A percentile compares a stretch with the other conserved stretches of the same genome.
Evolutionary conservation across 2,888 invertebrate genomes (phyloP).

Genomic region (Eupithecia dodoneata): DNA sequence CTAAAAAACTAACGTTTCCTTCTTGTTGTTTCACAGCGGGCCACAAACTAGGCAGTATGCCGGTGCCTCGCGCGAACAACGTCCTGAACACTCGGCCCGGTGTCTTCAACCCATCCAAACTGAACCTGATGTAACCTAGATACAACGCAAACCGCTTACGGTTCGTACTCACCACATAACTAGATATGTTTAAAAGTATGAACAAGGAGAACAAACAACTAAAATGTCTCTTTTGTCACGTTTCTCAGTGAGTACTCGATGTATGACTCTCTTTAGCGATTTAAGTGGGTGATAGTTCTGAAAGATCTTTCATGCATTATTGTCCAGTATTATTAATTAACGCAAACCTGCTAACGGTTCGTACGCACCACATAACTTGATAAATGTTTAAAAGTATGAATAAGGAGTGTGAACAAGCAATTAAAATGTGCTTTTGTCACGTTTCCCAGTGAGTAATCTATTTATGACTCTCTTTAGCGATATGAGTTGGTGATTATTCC

Average conservation of each 20-base stretch:
- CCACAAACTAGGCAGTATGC: constrained; percentile 69
- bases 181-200: neutral
- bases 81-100: constrained; percentile 66
- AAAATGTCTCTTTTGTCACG: neutral
- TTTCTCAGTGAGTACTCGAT: neutral
- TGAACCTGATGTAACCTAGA: constrained; percentile 57
- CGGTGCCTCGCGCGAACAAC: constrained; percentile 60
- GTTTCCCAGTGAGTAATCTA: neutral
- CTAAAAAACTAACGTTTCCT: neutral
- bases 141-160: constrained; percentile 6
- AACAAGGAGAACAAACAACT: neutral
- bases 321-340: neutral
- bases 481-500: neutral
- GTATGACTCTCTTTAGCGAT: neutral
- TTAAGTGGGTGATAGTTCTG: neutral
- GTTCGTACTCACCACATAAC: constrained; percentile 14
- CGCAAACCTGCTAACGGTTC: constrained; percentile 14
- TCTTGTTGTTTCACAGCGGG: constrained; percentile 38
- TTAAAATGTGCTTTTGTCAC: neutral
- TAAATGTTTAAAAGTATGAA: neutral
- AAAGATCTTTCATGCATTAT: neutral
- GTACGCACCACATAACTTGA: constrained; percentile 4
- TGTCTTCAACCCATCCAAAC: constrained; percentile 61
- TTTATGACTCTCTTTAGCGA: neutral
- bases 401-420: neutral